These are phyloP conservation scores for Xerus rutilus DNA, from an alignment of 2,797 vertebrate species.

Conservation along the genomic window DNA sequence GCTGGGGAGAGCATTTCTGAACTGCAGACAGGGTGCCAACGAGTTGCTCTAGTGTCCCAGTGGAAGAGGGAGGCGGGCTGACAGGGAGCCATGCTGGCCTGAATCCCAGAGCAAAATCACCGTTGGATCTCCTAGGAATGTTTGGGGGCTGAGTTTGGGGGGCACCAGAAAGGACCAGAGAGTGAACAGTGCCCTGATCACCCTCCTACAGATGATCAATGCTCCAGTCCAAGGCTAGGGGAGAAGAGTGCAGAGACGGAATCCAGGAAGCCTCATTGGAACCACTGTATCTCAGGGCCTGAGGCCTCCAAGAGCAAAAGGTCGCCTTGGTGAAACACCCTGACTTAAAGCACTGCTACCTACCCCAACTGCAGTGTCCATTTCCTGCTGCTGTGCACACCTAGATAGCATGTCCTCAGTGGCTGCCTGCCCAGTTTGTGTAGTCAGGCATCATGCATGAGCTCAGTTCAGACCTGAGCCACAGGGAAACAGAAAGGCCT, in stretches of 20 bases:
- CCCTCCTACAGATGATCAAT: neutral
- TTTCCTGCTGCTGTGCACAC: neutral
- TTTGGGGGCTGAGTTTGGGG: neutral
- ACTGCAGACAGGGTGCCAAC: neutral
- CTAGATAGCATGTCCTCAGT: neutral
- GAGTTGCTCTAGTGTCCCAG: neutral
- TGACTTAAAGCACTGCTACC: neutral
- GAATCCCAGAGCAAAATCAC: constrained; percentile 29
- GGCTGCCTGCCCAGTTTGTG: neutral
- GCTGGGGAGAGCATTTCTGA: constrained; percentile 6
- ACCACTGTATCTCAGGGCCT: neutral
- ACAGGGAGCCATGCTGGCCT: neutral
- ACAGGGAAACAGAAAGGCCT: neutral
- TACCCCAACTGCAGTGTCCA: neutral
- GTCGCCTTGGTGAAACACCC: neutral
- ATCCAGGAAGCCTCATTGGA: neutral
- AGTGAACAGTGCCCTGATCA: neutral
- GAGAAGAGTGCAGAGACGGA: no score
- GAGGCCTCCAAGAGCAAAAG: neutral
- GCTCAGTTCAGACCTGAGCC: neutral
- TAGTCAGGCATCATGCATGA: neutral
- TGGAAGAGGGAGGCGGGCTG: neutral
- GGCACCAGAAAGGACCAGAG: neutral
- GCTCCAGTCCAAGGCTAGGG: neutral
- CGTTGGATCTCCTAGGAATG: neutral